Evolutionary conservation across 2,797 vertebrate genomes (phyloP).

Genomic region (Sitta carolinensis): DNA sequence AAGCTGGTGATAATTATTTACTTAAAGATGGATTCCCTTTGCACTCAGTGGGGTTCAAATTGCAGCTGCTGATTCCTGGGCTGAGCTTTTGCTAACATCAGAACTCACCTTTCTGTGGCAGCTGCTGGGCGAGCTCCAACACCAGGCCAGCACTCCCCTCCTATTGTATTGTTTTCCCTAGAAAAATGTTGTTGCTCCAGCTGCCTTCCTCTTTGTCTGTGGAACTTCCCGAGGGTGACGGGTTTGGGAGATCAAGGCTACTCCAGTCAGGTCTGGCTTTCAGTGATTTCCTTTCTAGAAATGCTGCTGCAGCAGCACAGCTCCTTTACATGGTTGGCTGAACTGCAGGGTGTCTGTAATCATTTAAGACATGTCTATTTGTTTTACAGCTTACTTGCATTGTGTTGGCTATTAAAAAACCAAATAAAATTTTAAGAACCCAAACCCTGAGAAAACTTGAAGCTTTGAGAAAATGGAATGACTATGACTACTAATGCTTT

Average conservation of each 20-base stretch:
- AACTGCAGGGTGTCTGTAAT: not conserved
- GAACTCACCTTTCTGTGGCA: not conserved
- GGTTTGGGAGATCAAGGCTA: slow-evolving; percentile 34
- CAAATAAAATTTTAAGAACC: not conserved
- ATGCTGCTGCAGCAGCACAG: not conserved
- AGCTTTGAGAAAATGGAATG: not conserved
- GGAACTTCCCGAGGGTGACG: not conserved
- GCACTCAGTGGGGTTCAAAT: not conserved
- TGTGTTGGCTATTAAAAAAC: not conserved
- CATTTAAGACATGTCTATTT: not conserved
- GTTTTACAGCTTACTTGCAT: not conserved
- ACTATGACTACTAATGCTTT: not conserved
- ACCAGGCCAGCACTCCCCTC: not conserved
- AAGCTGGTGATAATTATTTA: slow-evolving; percentile 36
- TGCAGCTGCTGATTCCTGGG: not conserved
- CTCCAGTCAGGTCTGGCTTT: not conserved
- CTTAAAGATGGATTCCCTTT: not conserved
- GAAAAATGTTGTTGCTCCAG: not conserved
- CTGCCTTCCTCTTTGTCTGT: slow-evolving; percentile 35
- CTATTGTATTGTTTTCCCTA: not conserved
- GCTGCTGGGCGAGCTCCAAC: not conserved
- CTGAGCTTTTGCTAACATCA: not conserved
- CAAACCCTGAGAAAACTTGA: not conserved
- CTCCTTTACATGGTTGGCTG: not conserved
- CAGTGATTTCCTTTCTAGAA: not conserved